Evolutionary conservation across 2,797 vertebrate species (phyloP), one percentile per base, ranked within the genome.

Genomic region (Thaleichthys pacificus): DNA sequence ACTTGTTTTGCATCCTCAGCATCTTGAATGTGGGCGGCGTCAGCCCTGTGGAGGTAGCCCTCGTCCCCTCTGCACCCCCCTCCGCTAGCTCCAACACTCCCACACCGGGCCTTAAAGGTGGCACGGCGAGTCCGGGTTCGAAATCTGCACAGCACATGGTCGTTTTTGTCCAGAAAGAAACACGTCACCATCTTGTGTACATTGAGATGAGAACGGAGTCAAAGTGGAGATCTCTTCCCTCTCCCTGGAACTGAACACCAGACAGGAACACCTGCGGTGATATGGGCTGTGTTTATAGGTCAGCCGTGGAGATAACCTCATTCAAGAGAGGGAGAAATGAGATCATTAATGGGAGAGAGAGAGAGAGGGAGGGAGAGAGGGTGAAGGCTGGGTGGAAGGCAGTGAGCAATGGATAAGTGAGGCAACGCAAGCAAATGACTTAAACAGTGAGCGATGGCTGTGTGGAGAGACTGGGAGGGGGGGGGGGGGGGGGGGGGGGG

Each of bases 201-300:
- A 35, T 35, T 35, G 15, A 24, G 65, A 66, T 51, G 21, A 26
- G 6, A 21, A 24, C n/a, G 2, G 8, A 58, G n/a, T 58, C 7
- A 15, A 24, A n/a, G 57, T 56, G 47, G 24, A 58, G 17, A 64
- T 26, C 8, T 4, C 19, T 21, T 24, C 1, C 32, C 19, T 54
- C 57, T 76, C 64, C 63, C 68, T 61, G 75, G 81, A 78, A 83
- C 81, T 77, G 63, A 83, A 82, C 70, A 80, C 77, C 77, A 82
- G 54, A 54, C 71, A 84, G 74, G 63, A 83, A 85, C 82, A 82
- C 66, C 81, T 85, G 81, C 75, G 83, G 88, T 89, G 86, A n/a
- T 86, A 88, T 90, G 86, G 82, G 81, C 51, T 84, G 84, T 86
- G 88, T 91, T 91, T 89, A 86, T 86, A 87, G 88, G 88, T 90